phyloP scores from a whole-genome alignment of 2,797 vertebrate genomes.

The Pseudopleuronectes americanus region DNA sequence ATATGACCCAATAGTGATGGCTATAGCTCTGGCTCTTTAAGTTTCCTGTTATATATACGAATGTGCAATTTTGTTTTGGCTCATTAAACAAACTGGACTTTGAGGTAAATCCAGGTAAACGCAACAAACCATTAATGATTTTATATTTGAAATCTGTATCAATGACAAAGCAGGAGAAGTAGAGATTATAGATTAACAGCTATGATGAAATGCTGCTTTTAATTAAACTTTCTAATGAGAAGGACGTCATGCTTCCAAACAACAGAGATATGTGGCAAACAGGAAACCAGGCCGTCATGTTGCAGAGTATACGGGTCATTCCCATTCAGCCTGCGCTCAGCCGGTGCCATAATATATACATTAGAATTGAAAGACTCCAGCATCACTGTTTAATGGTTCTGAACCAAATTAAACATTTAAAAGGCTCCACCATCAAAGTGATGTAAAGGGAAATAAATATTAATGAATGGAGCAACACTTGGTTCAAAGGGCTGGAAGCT shows the following conservation, averaged over 20 bases:
- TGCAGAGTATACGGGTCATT: constrained; percentile 35
- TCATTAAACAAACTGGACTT: not conserved
- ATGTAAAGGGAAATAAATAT: constrained; percentile 75
- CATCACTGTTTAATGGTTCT: constrained; percentile 75
- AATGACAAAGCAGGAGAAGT: not conserved
- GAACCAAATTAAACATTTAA: constrained; percentile 78
- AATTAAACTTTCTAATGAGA: not conserved
- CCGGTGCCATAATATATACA: constrained; percentile 62
- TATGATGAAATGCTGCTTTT: not conserved
- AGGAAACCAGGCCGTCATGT: constrained; percentile 29
- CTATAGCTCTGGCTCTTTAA: constrained; percentile 3
- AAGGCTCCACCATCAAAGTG: constrained; percentile 68
- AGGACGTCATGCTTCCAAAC: not conserved
- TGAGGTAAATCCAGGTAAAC: constrained; percentile 12
- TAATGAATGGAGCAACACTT: constrained; percentile 68
- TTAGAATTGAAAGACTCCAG: constrained; percentile 68
- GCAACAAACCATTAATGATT: not conserved
- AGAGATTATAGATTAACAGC: not conserved
- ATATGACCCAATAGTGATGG: not conserved
- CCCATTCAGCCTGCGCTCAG: constrained; percentile 20
- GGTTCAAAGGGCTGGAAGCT: constrained; percentile 61
- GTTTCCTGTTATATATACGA: no score
- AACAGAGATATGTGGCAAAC: constrained; percentile 16
- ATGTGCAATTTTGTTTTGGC: not conserved
- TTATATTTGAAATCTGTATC: not conserved